These are phyloP conservation scores for Mesocentrotus franciscanus DNA, from an alignment of 53 echinoderm and acorn worm species.

Conservation along the genomic window DNA sequence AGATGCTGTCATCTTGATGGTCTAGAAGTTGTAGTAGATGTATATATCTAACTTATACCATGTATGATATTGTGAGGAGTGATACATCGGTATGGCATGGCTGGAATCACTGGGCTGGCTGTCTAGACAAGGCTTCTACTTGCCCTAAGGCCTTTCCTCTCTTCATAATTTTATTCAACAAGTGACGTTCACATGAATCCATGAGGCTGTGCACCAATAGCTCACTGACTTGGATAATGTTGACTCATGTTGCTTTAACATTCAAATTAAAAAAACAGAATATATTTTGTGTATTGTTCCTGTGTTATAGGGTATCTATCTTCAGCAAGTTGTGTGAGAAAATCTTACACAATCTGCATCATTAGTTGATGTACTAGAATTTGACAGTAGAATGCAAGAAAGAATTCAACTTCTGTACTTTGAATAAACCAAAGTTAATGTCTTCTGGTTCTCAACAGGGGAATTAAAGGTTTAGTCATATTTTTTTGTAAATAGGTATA, in stretches of 20 bases:
- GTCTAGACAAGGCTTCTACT: not conserved
- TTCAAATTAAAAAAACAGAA: not conserved
- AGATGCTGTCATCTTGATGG: not conserved
- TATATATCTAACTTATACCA: not conserved
- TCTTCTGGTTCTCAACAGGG: too few species aligned
- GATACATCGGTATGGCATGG: not conserved
- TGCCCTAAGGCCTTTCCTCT: not conserved
- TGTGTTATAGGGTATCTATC: not conserved
- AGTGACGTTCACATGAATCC: not conserved
- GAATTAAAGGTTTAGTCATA: not conserved
- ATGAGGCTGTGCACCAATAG: not conserved
- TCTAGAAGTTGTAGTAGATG: not conserved
- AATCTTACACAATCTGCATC: not conserved
- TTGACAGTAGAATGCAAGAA: not conserved
- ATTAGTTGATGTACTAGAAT: not conserved
- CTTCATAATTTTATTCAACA: not conserved
- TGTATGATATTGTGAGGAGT: slow-evolving; percentile 27
- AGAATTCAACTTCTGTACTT: too few species aligned
- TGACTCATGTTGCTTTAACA: not conserved
- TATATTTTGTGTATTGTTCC: not conserved
- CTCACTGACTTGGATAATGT: not conserved
- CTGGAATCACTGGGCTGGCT: not conserved
- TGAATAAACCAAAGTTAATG: too few species aligned
- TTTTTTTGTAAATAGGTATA: too few species aligned
- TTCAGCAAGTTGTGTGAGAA: not conserved